Conservation (phyloP, 2,113 vertebrate genomes). For the Cercocebus atys region DNA sequence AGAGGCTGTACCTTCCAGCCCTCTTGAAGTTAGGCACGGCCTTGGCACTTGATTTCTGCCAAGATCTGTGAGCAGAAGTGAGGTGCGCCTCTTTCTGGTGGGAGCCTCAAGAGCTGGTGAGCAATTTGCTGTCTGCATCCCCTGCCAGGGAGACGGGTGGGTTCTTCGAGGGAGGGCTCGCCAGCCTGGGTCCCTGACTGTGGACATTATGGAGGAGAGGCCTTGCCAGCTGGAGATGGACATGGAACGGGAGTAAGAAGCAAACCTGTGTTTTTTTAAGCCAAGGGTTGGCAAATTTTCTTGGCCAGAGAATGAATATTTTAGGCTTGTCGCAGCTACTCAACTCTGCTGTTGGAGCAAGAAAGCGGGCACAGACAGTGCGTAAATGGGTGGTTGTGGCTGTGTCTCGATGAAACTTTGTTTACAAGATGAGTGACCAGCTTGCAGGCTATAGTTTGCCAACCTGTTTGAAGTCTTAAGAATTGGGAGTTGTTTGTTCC, state of each 20-base stretch:
- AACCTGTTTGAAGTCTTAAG: background rate
- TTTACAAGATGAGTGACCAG: background rate
- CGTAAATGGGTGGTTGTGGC: accelerated
- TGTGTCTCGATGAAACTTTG: background rate
- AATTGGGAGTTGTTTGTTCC: background rate
- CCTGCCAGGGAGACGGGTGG: background rate
- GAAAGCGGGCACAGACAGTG: background rate
- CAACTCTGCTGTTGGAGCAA: background rate
- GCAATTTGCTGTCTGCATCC: background rate
- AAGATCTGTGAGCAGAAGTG: background rate
- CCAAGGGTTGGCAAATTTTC: background rate
- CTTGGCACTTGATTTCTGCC: background rate
- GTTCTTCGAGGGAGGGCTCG: background rate
- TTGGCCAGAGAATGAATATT: background rate
- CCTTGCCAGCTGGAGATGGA: background rate
- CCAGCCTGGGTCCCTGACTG: background rate
- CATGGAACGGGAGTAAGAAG: background rate
- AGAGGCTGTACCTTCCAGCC: background rate
- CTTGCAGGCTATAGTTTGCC: background rate
- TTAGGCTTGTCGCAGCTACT: background rate
- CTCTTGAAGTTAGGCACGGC: background rate
- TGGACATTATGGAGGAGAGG: accelerated
- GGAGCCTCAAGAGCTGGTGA: no score
- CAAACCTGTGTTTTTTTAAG: background rate
- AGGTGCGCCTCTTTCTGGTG: background rate